Evolutionary conservation across 2,888 invertebrate genomes (phyloP), one percentile per base, ranked within the genome.

Genomic region (Chloromyia formosa): DNA sequence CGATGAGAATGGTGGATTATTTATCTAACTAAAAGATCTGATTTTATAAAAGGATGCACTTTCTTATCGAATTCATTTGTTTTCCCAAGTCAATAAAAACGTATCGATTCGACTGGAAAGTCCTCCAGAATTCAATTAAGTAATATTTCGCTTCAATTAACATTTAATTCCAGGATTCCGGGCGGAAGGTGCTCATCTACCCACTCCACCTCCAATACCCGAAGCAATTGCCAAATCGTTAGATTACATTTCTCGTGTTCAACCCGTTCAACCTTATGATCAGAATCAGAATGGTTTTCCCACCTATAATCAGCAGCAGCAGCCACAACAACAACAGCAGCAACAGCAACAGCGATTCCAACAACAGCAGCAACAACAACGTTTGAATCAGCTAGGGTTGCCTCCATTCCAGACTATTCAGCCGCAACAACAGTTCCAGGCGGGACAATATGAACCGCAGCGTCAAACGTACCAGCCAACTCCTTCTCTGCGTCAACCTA

Each of bases 1-100:
- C 20, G 93, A 93, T 83, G 93, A 93, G 85, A 91, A 91, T 82
- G 94, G 93, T 87, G 83, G 80, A 16, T 62, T 61, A 16, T 27
- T 27, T 0, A 3, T 61, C 54, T 54, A 42, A 42, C 12, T 42
- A 9, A 9, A 42, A n/a, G n/a, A n/a, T n/a, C 42, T 42, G 42
- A 9, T 42, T 42, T 42, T 42, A 5, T 42, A 42, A 42, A 42
- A n/a, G n/a, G n/a, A n/a, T 42, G 7, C 7, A 42, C 5, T 42
- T 42, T 42, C 42, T 42, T 42, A 5, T 42, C 5, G 12, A 42
- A 42, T 49, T 49, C 2, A 7, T 49, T 49, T 58, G 10, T 58
- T 49, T 49, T 49, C 49, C 3, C 49, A 49, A n/a, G n/a, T n/a
- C n/a, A n/a, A n/a, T n/a, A n/a, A n/a, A 49, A 49, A 49, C 49